A percentile compares a stretch with the other conserved stretches of the same genome.
Evolutionary conservation across 1,140 invertebrate species (phyloP).

Genomic region (Penaeus japonicus): DNA sequence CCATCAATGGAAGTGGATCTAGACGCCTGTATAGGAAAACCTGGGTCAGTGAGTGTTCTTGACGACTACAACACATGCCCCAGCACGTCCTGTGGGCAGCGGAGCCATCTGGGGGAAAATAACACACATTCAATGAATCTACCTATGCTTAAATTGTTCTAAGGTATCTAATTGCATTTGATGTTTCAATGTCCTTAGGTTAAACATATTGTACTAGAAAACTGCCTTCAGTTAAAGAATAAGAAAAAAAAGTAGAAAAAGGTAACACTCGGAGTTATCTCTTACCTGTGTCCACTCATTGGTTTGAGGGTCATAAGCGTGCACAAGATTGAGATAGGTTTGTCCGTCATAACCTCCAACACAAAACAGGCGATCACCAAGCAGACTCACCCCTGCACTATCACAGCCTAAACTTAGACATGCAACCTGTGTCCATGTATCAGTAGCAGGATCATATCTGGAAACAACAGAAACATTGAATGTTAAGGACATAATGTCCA

Average conservation of each 20-base stretch:
- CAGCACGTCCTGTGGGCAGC: slow-evolving; percentile 81
- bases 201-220: too few relatives aligned
- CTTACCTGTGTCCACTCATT: slow-evolving; percentile 84
- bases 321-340: slow-evolving; percentile 87
- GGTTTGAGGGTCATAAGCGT: slow-evolving; percentile 89
- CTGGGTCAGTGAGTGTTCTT: slow-evolving; percentile 53
- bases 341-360: slow-evolving; percentile 97
- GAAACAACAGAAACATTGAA: neutral
- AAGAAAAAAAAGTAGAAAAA: too few relatives aligned
- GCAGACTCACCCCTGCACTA: slow-evolving; percentile 87
- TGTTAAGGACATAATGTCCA: slow-evolving; percentile 64
- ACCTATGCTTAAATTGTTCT: neutral
- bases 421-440: slow-evolving; percentile 90
- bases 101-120: slow-evolving; percentile 71
- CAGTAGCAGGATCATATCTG: slow-evolving; percentile 78
- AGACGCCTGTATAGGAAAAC: neutral
- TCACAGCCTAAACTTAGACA: slow-evolving; percentile 86
- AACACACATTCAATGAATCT: slow-evolving; percentile 15
- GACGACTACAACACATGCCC: slow-evolving; percentile 81
- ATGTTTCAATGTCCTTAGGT: too few relatives aligned
- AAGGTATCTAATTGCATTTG: too few relatives aligned
- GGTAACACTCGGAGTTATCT: neutral
- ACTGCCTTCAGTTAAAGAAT: too few relatives aligned
- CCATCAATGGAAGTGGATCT: neutral
- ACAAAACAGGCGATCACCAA: slow-evolving; percentile 88